These are phyloP conservation scores for Mylabris sibirica DNA, from an alignment of 2,888 invertebrate species.

Conservation along the genomic window DNA sequence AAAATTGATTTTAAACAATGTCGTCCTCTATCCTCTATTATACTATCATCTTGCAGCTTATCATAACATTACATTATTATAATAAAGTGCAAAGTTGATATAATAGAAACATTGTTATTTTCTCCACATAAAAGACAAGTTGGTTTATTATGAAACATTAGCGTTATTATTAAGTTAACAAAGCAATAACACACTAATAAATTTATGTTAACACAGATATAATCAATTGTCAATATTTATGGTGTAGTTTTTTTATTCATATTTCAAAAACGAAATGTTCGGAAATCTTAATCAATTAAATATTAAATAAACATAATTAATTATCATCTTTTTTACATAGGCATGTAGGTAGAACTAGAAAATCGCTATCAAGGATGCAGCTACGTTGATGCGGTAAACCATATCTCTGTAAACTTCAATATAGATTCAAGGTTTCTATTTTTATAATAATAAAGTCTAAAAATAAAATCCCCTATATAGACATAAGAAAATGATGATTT, in stretches of 20 bases:
- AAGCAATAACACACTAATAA: slow-evolving; percentile 24
- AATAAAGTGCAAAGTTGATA: slow-evolving; percentile 31
- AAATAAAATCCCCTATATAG: background rate
- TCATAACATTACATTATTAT: slow-evolving; percentile 20
- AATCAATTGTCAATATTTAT: background rate
- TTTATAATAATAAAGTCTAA: background rate
- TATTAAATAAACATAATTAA: background rate
- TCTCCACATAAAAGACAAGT: background rate
- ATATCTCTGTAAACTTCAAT: slow-evolving; percentile 4
- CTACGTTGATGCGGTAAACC: background rate
- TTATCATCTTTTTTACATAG: background rate
- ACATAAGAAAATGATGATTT: background rate
- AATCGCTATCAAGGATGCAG: slow-evolving; percentile 6
- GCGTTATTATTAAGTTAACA: slow-evolving; percentile 26
- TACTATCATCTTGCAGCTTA: slow-evolving; percentile 9
- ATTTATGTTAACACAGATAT: slow-evolving; percentile 1
- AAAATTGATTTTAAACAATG: background rate
- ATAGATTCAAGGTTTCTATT: slow-evolving; percentile 4
- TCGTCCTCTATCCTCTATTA: slow-evolving; percentile 1
- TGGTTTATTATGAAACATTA: slow-evolving; percentile 31
- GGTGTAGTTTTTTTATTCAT: background rate
- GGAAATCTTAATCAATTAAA: background rate
- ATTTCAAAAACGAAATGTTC: background rate
- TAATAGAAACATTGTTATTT: slow-evolving; percentile 28
- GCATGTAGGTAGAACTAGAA: background rate